phyloP scores from a whole-genome alignment of 2,113 vertebrate genomes.

The Rynchops niger region DNA sequence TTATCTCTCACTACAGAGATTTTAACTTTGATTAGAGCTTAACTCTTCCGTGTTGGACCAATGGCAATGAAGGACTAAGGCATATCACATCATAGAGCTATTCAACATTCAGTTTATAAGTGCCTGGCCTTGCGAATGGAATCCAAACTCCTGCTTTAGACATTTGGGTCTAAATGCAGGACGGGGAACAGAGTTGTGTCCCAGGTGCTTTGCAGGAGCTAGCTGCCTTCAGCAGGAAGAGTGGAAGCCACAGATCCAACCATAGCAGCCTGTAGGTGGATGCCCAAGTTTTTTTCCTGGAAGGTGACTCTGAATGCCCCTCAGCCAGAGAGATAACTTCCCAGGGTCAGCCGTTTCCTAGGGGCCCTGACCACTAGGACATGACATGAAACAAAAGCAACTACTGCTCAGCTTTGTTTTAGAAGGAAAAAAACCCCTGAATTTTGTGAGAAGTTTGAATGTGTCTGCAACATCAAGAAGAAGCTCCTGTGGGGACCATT shows the following conservation, averaged over 20 bases:
- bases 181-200: neutral
- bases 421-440: neutral
- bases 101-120: neutral
- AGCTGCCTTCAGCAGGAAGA: neutral
- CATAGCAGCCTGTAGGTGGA: neutral
- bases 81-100: accelerated
- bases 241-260: neutral
- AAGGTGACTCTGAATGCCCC: neutral
- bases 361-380: neutral
- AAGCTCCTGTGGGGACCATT: neutral
- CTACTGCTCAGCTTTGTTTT: neutral
- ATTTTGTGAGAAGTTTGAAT: neutral
- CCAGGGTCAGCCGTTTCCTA: neutral
- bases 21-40: neutral
- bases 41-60: neutral
- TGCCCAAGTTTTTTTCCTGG: neutral
- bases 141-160: neutral
- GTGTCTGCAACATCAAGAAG: neutral
- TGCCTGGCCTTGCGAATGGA: neutral
- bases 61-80: neutral
- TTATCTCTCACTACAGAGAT: neutral
- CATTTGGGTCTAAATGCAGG: neutral
- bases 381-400: neutral
- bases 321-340: neutral
- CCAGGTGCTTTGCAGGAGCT: neutral